Percentiles rank a stretch among this genome's conserved stretches.
phyloP scores from a whole-genome alignment of 2,888 invertebrate species.

The Periphyllus acericola region DNA sequence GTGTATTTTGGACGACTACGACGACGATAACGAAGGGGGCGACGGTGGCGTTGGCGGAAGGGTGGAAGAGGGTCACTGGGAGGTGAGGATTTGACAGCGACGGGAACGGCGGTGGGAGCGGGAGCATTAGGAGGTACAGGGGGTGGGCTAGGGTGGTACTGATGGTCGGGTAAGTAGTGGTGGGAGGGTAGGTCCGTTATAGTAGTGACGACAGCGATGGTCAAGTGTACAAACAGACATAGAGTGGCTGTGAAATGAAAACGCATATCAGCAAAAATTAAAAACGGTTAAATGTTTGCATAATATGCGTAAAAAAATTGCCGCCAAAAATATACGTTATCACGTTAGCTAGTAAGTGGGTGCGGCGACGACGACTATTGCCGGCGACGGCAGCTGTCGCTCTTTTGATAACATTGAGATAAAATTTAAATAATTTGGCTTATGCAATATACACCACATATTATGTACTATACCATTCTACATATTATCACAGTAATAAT shows the following conservation, averaged over 20 bases:
- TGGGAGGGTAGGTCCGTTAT: constrained; percentile 39
- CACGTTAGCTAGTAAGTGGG: not conserved
- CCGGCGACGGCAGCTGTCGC: not conserved
- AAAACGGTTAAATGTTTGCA: constrained; percentile 9
- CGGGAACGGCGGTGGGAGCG: constrained; percentile 30
- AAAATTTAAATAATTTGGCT: constrained; percentile 35
- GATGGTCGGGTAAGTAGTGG: not conserved
- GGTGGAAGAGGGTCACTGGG: constrained; percentile 44
- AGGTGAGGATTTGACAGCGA: constrained; percentile 54
- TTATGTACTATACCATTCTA: not conserved
- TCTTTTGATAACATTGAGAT: constrained; percentile 38
- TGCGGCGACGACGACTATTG: not conserved
- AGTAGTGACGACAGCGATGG: constrained; percentile 53
- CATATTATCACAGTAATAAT: not conserved
- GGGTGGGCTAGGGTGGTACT: not conserved
- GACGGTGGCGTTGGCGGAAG: not conserved
- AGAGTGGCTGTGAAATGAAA: not conserved
- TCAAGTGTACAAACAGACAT: constrained; percentile 42
- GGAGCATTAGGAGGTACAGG: constrained; percentile 20
- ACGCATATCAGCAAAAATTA: not conserved
- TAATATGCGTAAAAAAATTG: constrained; percentile 20
- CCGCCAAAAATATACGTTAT: constrained; percentile 42
- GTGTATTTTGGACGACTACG: constrained; percentile 55
- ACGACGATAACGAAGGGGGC: constrained; percentile 18
- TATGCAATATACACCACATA: not conserved